phyloP scores from a whole-genome alignment of 2,113 vertebrate species.

The Sphyrna mokarran region DNA sequence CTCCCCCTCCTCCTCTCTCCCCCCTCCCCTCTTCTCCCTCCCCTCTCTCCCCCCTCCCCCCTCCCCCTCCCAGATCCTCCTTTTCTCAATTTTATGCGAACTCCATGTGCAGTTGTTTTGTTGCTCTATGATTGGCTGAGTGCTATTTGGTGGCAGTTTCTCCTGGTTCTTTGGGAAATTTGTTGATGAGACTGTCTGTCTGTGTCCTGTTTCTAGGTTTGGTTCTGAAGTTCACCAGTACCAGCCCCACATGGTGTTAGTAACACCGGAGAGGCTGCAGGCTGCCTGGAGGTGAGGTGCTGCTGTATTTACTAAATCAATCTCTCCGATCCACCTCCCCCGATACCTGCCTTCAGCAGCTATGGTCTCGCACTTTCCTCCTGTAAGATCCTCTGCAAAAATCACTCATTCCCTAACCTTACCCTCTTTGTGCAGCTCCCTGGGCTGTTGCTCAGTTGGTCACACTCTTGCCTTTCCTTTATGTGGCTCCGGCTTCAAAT shows the following conservation, averaged over 20 bases:
- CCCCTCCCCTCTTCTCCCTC: too few relatives aligned
- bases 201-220: conserved; percentile 51
- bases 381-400: not conserved
- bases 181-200: not conserved
- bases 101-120: not conserved
- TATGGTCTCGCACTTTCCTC: not conserved
- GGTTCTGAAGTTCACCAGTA: conserved; percentile 56
- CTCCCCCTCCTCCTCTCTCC: too few relatives aligned
- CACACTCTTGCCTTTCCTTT: too few relatives aligned
- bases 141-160: too few relatives aligned
- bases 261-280: conserved; percentile 57
- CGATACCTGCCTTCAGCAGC: not conserved
- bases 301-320: not conserved
- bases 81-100: not conserved
- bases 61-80: too few relatives aligned
- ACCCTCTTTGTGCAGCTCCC: not conserved
- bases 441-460: too few relatives aligned
- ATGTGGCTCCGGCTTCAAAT: too few relatives aligned
- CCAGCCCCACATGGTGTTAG: conserved; percentile 54
- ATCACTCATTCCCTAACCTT: not conserved
- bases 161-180: not conserved
- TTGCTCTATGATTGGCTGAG: not conserved
- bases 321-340: not conserved
- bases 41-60: not conserved
- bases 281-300: conserved; percentile 60